A percentile compares a stretch with the other conserved stretches of the same genome.
Evolutionary conservation across 2,797 vertebrate species (phyloP).

Genomic region (Setipinna tenuifilis): DNA sequence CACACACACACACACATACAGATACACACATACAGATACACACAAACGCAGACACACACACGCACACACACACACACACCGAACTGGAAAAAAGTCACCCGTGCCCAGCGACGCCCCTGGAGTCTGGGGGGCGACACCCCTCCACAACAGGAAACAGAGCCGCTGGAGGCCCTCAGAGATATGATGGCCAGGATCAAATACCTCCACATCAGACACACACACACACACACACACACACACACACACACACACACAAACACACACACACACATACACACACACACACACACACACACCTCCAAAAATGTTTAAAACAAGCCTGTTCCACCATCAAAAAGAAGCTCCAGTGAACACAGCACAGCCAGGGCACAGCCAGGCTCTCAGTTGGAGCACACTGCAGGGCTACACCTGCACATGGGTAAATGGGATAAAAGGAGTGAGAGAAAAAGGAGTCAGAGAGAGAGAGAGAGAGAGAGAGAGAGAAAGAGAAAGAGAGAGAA

Average conservation of each 20-base stretch:
- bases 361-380: background rate
- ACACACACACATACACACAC: too few relatives aligned
- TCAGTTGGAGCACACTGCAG: background rate
- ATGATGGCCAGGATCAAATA: constrained; percentile 8
- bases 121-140: background rate
- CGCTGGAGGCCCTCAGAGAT: background rate
- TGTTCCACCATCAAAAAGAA: background rate
- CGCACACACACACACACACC: background rate
- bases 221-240: background rate
- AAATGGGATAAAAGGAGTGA: too few relatives aligned
- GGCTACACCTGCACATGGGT: background rate
- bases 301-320: background rate
- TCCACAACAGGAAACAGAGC: constrained; percentile 32
- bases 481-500: background rate
- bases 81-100: background rate
- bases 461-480: background rate
- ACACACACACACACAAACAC: background rate
- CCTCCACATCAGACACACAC: background rate
- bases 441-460: too few relatives aligned
- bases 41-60: too few relatives aligned
- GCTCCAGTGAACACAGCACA: background rate
- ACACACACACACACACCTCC: background rate
- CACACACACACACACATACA: background rate
- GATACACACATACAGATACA: too few relatives aligned
- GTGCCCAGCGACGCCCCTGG: background rate